Evolutionary conservation across 2,113 vertebrate genomes (phyloP), one percentile per base, ranked within the genome.

Genomic region (Glaucomys volans): DNA sequence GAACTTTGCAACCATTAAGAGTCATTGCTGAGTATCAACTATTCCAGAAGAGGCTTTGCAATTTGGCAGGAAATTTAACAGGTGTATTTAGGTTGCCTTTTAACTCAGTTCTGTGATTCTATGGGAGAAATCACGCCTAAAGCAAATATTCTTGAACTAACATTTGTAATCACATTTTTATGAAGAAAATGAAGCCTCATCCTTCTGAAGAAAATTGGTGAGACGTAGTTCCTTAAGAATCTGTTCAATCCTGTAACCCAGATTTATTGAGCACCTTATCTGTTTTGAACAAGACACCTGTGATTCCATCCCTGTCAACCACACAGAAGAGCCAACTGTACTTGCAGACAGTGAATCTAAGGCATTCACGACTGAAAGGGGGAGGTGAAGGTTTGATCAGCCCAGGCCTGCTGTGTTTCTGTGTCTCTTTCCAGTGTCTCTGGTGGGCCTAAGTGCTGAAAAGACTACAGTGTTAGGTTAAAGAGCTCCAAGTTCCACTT

Each of bases 181-280:
- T 12, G 44, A 81, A 79, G 13, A 37, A 69, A 93, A 79, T n/a
- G 1, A 74, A 82, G 18, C 44, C 14, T 17, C 44, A 50, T 37
- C 18, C 6, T 77, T 89, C 83, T 75, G 69, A 92, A 82, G 37
- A 50, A 69, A 52, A 81, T 2, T 16, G 17, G 28, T 81, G 52
- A 50, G 7, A 10, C 0, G 30, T 24, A n/a, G n/a, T n/a, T 4
- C 0, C 42, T 8, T 2, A 3, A 42, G 9, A 59, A 40, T 50
- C 40, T 22, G 10, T 80, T 18, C 16, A 44, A 2, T 90, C 57
- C 26, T 7, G 1, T 42, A n/a, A 87, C 1, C 9, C 9, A 11
- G 47, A 67, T 10, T 67, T 75, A 14, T 0, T 14, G 57, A 72
- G 14, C 14, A 3, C 12, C 18, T 16, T 10, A 50, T 81, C 24